These are phyloP conservation scores for Melanerpes aurifrons DNA, from an alignment of 2,113 vertebrate genomes.

Conservation along the genomic window DNA sequence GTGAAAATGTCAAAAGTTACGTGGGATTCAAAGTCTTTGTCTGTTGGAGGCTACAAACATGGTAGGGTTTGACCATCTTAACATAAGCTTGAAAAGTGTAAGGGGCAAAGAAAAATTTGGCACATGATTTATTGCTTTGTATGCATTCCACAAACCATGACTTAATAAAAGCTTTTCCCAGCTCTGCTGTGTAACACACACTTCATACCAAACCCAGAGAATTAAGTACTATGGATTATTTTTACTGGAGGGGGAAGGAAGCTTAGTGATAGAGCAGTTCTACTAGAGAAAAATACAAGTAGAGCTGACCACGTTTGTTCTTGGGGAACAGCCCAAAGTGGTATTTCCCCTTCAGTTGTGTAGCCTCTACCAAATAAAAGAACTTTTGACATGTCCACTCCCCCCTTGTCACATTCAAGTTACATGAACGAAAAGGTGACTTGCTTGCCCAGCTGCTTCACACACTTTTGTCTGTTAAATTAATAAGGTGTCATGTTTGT, in stretches of 20 bases:
- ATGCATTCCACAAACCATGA: neutral
- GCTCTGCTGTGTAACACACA: neutral
- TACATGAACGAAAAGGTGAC: conserved; percentile 1
- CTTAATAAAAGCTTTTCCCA: neutral
- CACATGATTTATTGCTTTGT: conserved; percentile 47
- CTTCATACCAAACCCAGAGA: neutral
- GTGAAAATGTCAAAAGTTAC: conserved; percentile 67
- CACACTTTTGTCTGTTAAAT: conserved; percentile 36
- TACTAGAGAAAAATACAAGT: neutral
- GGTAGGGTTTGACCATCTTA: neutral
- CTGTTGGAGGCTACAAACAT: neutral
- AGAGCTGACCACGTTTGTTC: neutral
- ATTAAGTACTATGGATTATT: neutral
- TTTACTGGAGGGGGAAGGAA: neutral
- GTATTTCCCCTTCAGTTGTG: conserved; percentile 4
- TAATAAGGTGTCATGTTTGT: conserved; percentile 29
- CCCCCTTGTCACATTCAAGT: conserved; percentile 11
- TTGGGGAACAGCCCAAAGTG: neutral
- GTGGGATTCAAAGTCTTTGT: neutral
- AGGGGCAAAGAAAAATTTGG: conserved; percentile 28
- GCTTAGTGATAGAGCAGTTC: neutral
- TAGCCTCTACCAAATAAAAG: neutral
- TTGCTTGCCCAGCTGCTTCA: conserved; percentile 32
- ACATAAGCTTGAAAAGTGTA: neutral
- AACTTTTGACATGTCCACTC: conserved; percentile 70